A percentile compares a stretch with the other conserved stretches of the same genome.
These are phyloP conservation scores for Pygocentrus nattereri DNA, from an alignment of 2,797 vertebrate genomes.

Conservation along the genomic window DNA sequence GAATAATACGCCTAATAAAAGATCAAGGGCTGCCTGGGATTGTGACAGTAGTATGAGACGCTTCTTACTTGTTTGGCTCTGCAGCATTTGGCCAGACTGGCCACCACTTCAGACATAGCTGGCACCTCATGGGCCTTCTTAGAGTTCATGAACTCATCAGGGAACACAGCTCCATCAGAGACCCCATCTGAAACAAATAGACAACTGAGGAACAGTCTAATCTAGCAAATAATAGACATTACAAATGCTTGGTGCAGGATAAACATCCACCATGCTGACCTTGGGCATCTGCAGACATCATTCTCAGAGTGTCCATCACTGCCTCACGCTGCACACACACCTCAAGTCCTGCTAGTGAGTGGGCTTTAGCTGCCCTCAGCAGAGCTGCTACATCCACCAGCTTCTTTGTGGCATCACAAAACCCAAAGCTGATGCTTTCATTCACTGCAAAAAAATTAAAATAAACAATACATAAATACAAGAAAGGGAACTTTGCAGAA, in stretches of 20 bases:
- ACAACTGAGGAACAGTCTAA: background rate
- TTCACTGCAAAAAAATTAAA: slow-evolving; percentile 68
- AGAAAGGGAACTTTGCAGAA: background rate
- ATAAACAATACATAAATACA: background rate
- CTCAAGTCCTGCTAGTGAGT: slow-evolving; percentile 83
- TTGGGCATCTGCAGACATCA: background rate
- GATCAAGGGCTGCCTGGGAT: background rate
- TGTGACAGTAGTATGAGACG: background rate
- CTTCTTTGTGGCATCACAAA: slow-evolving; percentile 82
- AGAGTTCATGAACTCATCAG: slow-evolving; percentile 92
- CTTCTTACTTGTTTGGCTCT: slow-evolving; percentile 86
- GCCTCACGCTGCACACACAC: slow-evolving; percentile 83
- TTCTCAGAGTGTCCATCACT: slow-evolving; percentile 76
- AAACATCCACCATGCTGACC: slow-evolving; percentile 12
- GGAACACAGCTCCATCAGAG: slow-evolving; percentile 75
- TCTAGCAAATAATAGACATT: background rate
- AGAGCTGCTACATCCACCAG: slow-evolving; percentile 82
- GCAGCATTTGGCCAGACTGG: slow-evolving; percentile 79
- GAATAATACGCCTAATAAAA: background rate
- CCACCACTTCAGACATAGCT: slow-evolving; percentile 90
- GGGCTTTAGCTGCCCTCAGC: slow-evolving; percentile 78
- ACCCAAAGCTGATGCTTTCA: slow-evolving; percentile 76
- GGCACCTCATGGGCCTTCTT: slow-evolving; percentile 99
- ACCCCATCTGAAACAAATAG: slow-evolving; percentile 35
- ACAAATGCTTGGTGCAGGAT: background rate